Evolutionary conservation across 2,888 invertebrate species (phyloP).

Genomic region (Peribatodes rhomboidaria): DNA sequence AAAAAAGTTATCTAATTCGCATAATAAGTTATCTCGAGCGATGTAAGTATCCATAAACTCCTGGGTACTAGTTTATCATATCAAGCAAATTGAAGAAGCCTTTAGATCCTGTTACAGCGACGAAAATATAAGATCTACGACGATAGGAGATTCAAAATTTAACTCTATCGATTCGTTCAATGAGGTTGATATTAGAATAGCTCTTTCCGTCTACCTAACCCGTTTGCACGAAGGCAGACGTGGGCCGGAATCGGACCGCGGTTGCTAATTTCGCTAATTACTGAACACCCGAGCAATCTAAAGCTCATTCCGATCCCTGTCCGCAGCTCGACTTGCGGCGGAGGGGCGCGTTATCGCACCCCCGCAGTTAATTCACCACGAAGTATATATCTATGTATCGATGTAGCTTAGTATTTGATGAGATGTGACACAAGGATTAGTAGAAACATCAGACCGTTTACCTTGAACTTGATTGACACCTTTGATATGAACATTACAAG

Average conservation of each 20-base stretch:
- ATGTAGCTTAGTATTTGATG: no score
- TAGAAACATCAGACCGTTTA: no score
- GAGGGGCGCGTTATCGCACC: not conserved
- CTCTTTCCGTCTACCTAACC: not conserved
- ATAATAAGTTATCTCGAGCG: not conserved
- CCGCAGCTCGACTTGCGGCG: not conserved
- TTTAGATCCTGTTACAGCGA: not conserved
- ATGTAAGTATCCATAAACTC: not conserved
- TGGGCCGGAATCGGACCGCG: not conserved
- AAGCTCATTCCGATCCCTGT: not conserved
- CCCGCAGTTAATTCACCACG: no score
- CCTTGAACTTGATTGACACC: no score
- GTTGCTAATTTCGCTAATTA: not conserved
- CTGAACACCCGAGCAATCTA: not conserved
- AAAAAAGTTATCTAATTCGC: not conserved
- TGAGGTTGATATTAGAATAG: not conserved
- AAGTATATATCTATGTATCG: no score
- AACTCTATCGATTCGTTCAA: no score
- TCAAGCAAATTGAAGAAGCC: constrained; percentile 6
- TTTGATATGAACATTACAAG: no score
- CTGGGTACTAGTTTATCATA: constrained; percentile 2
- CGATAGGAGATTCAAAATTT: not conserved
- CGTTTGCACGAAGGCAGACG: not conserved
- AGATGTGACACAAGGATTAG: no score
- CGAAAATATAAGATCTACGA: not conserved